Percentiles rank a stretch among this genome's conserved stretches.
phyloP scores from a whole-genome alignment of 2,888 invertebrate species.

The Steinernema scapterisci region DNA sequence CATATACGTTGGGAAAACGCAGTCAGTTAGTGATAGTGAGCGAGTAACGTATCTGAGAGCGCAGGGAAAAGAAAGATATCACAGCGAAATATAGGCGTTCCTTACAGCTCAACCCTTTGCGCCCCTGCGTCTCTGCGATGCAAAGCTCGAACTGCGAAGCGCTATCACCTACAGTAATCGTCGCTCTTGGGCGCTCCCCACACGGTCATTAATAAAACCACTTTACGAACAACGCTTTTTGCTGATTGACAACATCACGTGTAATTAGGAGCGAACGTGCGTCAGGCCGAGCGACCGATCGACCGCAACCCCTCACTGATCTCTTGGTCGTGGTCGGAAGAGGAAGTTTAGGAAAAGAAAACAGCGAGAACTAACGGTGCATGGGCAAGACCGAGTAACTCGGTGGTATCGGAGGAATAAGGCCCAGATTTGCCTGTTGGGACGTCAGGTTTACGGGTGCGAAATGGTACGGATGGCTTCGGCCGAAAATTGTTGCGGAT shows the following conservation, averaged over 20 bases:
- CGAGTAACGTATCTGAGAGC: slow-evolving; percentile 25
- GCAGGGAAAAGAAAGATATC: slow-evolving; percentile 25
- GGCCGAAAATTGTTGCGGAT: slow-evolving; percentile 24
- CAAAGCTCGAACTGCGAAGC: slow-evolving; percentile 28
- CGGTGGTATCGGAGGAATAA: slow-evolving; percentile 20
- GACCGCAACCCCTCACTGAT: not conserved
- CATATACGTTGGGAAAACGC: slow-evolving; percentile 22
- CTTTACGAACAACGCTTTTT: slow-evolving; percentile 16
- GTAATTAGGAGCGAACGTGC: slow-evolving; percentile 18
- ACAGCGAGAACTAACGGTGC: slow-evolving; percentile 17
- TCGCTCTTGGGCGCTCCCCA: not conserved
- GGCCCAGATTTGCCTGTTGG: slow-evolving; percentile 28
- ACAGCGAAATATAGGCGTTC: slow-evolving; percentile 31
- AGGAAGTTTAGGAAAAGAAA: slow-evolving; percentile 7
- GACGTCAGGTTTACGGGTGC: slow-evolving; percentile 26
- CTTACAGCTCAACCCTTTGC: slow-evolving; percentile 14
- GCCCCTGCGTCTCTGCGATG: slow-evolving; percentile 22
- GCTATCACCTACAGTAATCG: slow-evolving; percentile 23
- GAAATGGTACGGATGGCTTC: slow-evolving; percentile 25
- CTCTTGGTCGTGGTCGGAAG: not conserved
- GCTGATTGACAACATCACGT: not conserved
- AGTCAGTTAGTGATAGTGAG: slow-evolving; percentile 19
- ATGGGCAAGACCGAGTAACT: slow-evolving; percentile 25
- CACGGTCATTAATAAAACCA: slow-evolving; percentile 29
- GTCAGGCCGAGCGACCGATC: slow-evolving; percentile 8